phyloP scores from a whole-genome alignment of 2,888 invertebrate species.

The Luperina nickerlii region DNA sequence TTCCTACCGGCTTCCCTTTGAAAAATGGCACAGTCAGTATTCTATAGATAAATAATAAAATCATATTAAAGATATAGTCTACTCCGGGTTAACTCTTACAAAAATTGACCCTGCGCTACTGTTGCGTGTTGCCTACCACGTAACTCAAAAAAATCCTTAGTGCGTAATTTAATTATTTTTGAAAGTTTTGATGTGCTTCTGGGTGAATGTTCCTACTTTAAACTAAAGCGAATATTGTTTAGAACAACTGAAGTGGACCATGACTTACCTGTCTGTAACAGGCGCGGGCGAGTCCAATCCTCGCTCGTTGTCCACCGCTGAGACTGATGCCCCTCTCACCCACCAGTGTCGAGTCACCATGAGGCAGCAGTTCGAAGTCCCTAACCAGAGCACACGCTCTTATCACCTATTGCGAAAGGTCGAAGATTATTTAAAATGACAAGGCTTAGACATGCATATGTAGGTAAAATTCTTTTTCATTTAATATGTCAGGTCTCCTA shows the following conservation, averaged over 20 bases:
- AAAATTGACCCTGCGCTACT: too few relatives aligned
- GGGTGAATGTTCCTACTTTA: not conserved
- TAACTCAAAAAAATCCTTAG: not conserved
- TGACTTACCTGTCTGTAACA: slow-evolving; percentile 93
- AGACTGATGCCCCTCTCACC: slow-evolving; percentile 94
- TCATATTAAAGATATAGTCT: too few relatives aligned
- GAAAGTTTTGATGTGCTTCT: not conserved
- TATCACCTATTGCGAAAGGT: slow-evolving; percentile 77
- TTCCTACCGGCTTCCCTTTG: too few relatives aligned
- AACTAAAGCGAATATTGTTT: not conserved
- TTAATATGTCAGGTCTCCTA: not conserved
- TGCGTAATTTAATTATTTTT: not conserved
- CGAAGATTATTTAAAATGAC: not conserved
- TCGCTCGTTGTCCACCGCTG: slow-evolving; percentile 95
- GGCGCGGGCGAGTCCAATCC: slow-evolving; percentile 94
- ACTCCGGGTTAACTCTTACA: too few relatives aligned
- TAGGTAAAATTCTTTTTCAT: not conserved
- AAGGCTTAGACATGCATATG: too few relatives aligned
- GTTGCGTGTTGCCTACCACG: too few relatives aligned
- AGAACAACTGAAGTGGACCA: not conserved
- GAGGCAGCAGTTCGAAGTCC: slow-evolving; percentile 93
- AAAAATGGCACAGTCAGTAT: too few relatives aligned
- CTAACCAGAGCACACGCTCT: slow-evolving; percentile 91
- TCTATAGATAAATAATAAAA: too few relatives aligned
- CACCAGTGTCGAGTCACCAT: slow-evolving; percentile 93